Evolutionary conservation across 2,113 vertebrate species (phyloP).

Genomic region (Nesoenas mayeri): DNA sequence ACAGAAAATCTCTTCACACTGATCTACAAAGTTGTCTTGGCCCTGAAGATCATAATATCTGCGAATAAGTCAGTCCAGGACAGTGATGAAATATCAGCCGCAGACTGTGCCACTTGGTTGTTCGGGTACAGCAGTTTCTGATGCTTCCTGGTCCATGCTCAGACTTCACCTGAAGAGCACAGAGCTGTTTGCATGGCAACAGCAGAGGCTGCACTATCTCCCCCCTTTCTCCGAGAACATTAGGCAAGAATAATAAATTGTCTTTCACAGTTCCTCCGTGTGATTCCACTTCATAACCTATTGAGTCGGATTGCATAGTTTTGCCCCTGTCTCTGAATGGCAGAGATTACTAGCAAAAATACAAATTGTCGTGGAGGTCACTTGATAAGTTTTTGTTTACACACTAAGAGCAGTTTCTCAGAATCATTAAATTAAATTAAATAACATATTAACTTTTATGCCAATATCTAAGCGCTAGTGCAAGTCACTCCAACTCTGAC

Average conservation of each 20-base stretch:
- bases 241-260: background rate
- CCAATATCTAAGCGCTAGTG: background rate
- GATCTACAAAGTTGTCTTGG: background rate
- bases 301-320: background rate
- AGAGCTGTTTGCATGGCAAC: background rate
- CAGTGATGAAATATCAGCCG: background rate
- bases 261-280: background rate
- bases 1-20: background rate
- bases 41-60: background rate
- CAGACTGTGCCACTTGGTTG: background rate
- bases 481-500: conserved; percentile 12
- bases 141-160: background rate
- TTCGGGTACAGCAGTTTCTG: background rate
- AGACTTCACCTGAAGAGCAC: background rate
- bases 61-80: background rate
- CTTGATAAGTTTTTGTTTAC: conserved; percentile 40
- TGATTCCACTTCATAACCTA: background rate
- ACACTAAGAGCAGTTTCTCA: conserved; percentile 1
- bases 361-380: background rate
- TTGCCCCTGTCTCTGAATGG: background rate
- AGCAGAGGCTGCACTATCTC: background rate
- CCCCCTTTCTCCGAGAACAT: background rate
- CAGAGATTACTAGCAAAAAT: conserved; percentile 13
- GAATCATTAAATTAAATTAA: conserved; percentile 36
- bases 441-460: background rate